Evolutionary conservation across 1,140 invertebrate genomes (phyloP).

Genomic region (Arctopsyche grandis): DNA sequence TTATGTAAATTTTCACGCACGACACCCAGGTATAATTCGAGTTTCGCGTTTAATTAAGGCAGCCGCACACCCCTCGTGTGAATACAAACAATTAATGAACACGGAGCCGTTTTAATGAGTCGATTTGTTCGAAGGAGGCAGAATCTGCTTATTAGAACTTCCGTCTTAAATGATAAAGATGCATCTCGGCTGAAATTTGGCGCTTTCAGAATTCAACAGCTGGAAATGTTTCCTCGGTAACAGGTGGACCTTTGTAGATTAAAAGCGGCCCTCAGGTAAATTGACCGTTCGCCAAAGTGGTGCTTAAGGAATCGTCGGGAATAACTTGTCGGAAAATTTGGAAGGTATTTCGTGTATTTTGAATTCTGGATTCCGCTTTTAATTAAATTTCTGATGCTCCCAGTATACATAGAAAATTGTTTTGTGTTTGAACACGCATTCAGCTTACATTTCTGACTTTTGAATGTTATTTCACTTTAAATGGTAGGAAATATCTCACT

Average conservation of each 20-base stretch:
- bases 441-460: too few relatives aligned
- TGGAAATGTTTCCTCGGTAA: not conserved
- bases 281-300: not conserved
- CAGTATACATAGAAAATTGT: not conserved
- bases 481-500: too few relatives aligned
- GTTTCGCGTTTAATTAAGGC: conserved; percentile 25
- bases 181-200: too few relatives aligned
- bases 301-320: not conserved
- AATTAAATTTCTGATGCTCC: not conserved
- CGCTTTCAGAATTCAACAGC: too few relatives aligned
- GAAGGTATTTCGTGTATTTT: not conserved
- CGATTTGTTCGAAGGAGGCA: not conserved
- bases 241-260: not conserved
- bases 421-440: too few relatives aligned
- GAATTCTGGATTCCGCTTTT: not conserved
- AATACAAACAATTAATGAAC: conserved; percentile 20
- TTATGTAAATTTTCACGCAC: not conserved
- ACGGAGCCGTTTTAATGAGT: not conserved
- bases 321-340: not conserved
- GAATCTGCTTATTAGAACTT: not conserved
- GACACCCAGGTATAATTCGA: conserved; percentile 2
- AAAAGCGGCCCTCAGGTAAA: not conserved
- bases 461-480: too few relatives aligned
- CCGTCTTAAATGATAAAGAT: too few relatives aligned
- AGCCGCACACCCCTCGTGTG: not conserved